phyloP scores from a whole-genome alignment of 2,797 vertebrate species.

The Chelon labrosus region DNA sequence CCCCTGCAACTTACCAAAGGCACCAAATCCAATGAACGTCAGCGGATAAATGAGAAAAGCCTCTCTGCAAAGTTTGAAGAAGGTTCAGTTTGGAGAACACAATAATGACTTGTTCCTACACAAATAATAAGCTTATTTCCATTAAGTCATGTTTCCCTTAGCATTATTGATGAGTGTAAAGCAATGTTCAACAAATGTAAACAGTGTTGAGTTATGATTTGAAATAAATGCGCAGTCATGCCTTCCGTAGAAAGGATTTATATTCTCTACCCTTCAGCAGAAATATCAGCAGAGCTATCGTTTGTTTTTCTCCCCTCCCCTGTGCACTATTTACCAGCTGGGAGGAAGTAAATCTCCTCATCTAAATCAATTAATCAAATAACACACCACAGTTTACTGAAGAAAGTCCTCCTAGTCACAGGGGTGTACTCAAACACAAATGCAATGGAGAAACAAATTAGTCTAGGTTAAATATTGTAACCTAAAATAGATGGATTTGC shows the following conservation, averaged over 20 bases:
- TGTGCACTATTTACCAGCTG: constrained; percentile 72
- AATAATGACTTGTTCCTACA: constrained; percentile 62
- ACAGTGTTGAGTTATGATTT: constrained; percentile 74
- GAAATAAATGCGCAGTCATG: constrained; percentile 73
- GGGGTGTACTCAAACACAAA: constrained; percentile 35
- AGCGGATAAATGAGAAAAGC: constrained; percentile 37
- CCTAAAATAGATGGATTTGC: constrained; percentile 5
- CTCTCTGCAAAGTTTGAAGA: constrained; percentile 39
- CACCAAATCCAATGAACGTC: constrained; percentile 44
- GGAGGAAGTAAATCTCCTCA: constrained; percentile 73
- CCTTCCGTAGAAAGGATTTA: constrained; percentile 72
- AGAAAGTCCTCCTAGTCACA: constrained; percentile 44
- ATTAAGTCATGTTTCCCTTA: constrained; percentile 63
- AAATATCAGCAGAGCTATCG: constrained; percentile 75
- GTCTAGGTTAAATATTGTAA: constrained; percentile 34
- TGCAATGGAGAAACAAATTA: constrained; percentile 34
- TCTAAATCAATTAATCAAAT: constrained; percentile 80
- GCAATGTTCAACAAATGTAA: constrained; percentile 70
- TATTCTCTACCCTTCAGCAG: constrained; percentile 75
- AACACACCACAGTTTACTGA: constrained; percentile 53
- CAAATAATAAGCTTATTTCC: constrained; percentile 66
- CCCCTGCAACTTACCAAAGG: constrained; percentile 21
- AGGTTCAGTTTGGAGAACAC: constrained; percentile 48
- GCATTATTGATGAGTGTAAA: constrained; percentile 66
- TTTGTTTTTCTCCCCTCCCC: constrained; percentile 75